A percentile compares a stretch with the other conserved stretches of the same genome.
phyloP scores from a whole-genome alignment of 2,113 vertebrate genomes.

The Cyrtonyx montezumae region DNA sequence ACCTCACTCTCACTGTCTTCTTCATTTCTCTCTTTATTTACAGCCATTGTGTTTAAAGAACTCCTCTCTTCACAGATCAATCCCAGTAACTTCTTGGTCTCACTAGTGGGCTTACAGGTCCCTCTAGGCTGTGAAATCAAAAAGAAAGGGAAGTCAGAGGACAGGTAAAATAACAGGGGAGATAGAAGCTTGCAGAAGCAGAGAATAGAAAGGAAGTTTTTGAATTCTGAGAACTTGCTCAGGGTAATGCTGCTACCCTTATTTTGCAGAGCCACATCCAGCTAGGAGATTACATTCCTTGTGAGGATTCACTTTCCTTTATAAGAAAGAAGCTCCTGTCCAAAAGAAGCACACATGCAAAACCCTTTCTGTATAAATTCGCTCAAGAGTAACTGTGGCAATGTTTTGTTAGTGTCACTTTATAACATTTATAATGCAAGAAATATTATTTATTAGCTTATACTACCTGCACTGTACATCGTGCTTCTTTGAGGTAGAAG shows the following conservation, averaged over 20 bases:
- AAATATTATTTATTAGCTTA: neutral
- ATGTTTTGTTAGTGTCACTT: neutral
- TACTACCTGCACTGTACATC: too few species aligned
- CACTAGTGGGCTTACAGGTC: neutral
- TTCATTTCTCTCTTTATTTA: constrained; percentile 64
- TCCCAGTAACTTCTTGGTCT: constrained; percentile 45
- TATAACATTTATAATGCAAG: neutral
- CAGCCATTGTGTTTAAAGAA: constrained; percentile 38
- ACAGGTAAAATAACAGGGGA: neutral
- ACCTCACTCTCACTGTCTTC: constrained; percentile 77
- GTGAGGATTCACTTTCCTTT: fast-evolving
- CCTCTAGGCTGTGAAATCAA: constrained; percentile 16
- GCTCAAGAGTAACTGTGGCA: neutral
- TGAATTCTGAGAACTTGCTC: neutral
- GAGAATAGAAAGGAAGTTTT: neutral
- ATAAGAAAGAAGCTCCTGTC: neutral
- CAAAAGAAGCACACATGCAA: neutral
- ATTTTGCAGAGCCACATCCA: neutral
- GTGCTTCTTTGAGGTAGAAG: neutral
- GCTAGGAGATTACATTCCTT: neutral
- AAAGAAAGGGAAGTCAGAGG: neutral
- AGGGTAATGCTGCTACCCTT: fast-evolving
- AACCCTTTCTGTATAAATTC: neutral
- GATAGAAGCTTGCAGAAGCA: fast-evolving
- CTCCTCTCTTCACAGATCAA: constrained; percentile 71